Evolutionary conservation across 1,140 invertebrate genomes (phyloP), one percentile per base, ranked within the genome.

Genomic region (Danaus melanippus): DNA sequence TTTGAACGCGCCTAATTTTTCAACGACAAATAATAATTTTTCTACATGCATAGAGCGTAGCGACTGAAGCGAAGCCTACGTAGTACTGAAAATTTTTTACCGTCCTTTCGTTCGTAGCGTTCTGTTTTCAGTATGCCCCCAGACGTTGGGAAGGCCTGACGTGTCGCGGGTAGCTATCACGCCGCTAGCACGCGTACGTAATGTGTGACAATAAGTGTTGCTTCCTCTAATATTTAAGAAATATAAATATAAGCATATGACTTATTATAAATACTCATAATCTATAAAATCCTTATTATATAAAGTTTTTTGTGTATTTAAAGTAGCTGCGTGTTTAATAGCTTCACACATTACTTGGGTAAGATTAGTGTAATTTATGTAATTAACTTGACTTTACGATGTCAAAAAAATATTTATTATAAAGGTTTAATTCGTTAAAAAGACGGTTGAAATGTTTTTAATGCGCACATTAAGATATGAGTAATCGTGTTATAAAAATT

Each of bases 151-250:
- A 54, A 65, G 67, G 56, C 45, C 60, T 67, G 77, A 70, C 66
- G 79, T 76, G 66, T 71, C 56, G 68, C 61, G 60, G 67, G 58
- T 56, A 59, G 69, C 67, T 46, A 43, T 55, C 51, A 68, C 67
- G 40, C 50, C 52, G 53, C 47, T 54, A 48, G 52, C 56, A 66
- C 71, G 79, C 72, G 74, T 74, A 81, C 76, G 80, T 65, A 85
- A 85, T 75, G 80, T 85, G 82, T 85, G 82, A 86, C 82, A 86
- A 86, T 86, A 86, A 86, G 71, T 84, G 76, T 82, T 82, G 74
- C 80, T 84, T 84, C 80, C 77, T 84, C 73, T 81, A 67, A 79
- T 78, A 74, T 74, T 59, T 77, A 71, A 66, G 49, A 43, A 58
- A 58, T 50, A 47, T 65, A 50, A 62, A 66, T 58, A 48, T 57